Percentiles rank a stretch among this genome's conserved stretches.
These are phyloP conservation scores for Stenotaenia linearis DNA, from an alignment of 2,888 invertebrate species.

Conservation along the genomic window DNA sequence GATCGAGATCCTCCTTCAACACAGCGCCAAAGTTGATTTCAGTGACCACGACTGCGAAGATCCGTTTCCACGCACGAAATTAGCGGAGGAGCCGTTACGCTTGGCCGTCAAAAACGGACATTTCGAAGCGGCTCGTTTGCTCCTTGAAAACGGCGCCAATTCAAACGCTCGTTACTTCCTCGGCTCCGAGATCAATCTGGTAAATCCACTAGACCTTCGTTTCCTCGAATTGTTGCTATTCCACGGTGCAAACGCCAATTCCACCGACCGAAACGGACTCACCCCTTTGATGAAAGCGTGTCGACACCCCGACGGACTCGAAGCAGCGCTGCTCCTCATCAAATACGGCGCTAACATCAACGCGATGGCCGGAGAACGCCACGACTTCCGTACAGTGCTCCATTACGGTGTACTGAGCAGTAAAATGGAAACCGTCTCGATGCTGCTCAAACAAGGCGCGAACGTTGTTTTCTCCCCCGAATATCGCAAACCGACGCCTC, in stretches of 20 bases:
- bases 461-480: constrained; percentile 57
- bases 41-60: constrained; percentile 51
- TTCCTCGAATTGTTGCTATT: constrained; percentile 73
- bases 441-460: constrained; percentile 77
- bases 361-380: constrained; percentile 74
- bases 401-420: constrained; percentile 83
- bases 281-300: constrained; percentile 76
- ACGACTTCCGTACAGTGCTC: constrained; percentile 79
- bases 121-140: constrained; percentile 57
- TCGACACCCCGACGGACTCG: constrained; percentile 58
- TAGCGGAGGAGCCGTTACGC: constrained; percentile 73
- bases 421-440: constrained; percentile 61
- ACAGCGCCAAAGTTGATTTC: constrained; percentile 72
- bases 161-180: constrained; percentile 89
- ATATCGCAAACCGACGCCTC: constrained; percentile 67
- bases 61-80: constrained; percentile 42
- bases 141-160: constrained; percentile 78
- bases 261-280: constrained; percentile 75
- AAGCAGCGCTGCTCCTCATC: constrained; percentile 67
- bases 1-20: constrained; percentile 60
- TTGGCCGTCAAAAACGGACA: constrained; percentile 82
- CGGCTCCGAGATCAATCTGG: constrained; percentile 81
- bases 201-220: constrained; percentile 67
- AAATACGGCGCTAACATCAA: constrained; percentile 80
- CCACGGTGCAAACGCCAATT: constrained; percentile 82